Evolutionary conservation across 2,888 invertebrate species (phyloP), one percentile per base, ranked within the genome.

Genomic region (Nomada fucata): DNA sequence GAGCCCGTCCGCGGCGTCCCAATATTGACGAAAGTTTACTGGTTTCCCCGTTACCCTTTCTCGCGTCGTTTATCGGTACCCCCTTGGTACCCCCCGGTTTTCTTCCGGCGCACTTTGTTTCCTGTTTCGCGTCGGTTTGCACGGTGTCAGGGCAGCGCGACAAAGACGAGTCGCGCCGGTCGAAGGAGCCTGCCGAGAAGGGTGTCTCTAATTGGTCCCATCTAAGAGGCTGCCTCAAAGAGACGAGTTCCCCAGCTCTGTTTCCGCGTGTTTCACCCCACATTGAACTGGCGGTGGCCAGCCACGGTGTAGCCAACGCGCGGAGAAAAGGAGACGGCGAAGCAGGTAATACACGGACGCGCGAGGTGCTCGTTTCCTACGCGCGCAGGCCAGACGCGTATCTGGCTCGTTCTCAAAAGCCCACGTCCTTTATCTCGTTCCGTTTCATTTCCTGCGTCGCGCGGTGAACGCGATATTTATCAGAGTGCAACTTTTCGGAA

Each of bases 151-250:
- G 77, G 80, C 86, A 86, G 36, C 63, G 26, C 64, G 81, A 84
- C 84, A 82, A 81, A 83, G 83, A 73, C 76, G 79, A 63, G 73
- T 36, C 75, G 29, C 73, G 55, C 23, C 69, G 75, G 55, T 23
- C 69, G 75, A 67, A 61, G 29, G 53, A 60, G 80, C 69, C 82
- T 76, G 76, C 81, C 7, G 29, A 85, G 82, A 85, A 87, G 89
- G 89, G 90, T 86, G 88, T 85, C 89, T 89, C 90, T 92, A 92
- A 91, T 92, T 92, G 92, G 91, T 90, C 89, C 87, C 89, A 90
- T 90, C 89, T 83, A 84, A 83, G 83, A 86, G 82, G 87, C 79
- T 77, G 82, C 83, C 90, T 90, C 91, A 85, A 90, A 90, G 89
- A 86, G 87, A 85, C 84, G 86, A 88, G 72, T 89, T 79, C 77